Percentiles rank a stretch among this genome's conserved stretches.
Conservation (phyloP, 2,888 invertebrate genomes). For the Laspeyria flexula region DNA sequence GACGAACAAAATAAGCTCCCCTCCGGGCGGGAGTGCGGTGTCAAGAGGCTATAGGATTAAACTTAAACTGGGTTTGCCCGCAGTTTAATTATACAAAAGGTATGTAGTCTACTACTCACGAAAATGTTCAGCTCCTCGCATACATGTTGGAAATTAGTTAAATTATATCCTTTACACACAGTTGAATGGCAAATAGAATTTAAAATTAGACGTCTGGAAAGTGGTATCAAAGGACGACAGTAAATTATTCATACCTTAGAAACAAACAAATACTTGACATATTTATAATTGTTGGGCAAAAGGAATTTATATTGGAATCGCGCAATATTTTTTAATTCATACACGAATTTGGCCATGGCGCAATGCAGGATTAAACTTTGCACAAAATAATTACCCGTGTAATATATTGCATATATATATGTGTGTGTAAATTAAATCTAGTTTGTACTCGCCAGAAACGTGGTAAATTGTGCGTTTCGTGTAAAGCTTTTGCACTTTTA, state of each 20-base stretch:
- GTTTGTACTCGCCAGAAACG: slow-evolving; percentile 55
- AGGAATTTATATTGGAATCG: slow-evolving; percentile 47
- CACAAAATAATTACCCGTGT: slow-evolving; percentile 59
- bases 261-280: slow-evolving; percentile 36
- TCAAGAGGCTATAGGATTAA: slow-evolving; percentile 86
- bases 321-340: slow-evolving; percentile 57
- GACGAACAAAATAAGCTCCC: slow-evolving; percentile 85
- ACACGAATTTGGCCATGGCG: slow-evolving; percentile 60
- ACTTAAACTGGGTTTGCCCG: slow-evolving; percentile 84
- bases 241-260: slow-evolving; percentile 52
- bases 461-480: slow-evolving; percentile 66
- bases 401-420: slow-evolving; percentile 47
- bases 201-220: slow-evolving; percentile 69
- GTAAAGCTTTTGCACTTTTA: slow-evolving; percentile 72
- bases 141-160: slow-evolving; percentile 78
- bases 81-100: slow-evolving; percentile 85
- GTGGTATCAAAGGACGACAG: slow-evolving; percentile 56
- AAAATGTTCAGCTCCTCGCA: slow-evolving; percentile 69
- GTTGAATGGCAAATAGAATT: slow-evolving; percentile 73
- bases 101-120: slow-evolving; percentile 71
- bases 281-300: slow-evolving; percentile 37
- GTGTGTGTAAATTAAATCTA: slow-evolving; percentile 54
- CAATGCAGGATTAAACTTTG: slow-evolving; percentile 70
- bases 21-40: slow-evolving; percentile 77
- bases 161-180: slow-evolving; percentile 72